A percentile compares a stretch with the other conserved stretches of the same genome.
These are phyloP conservation scores for Lypha dubia DNA, from an alignment of 2,888 invertebrate species.

Conservation along the genomic window DNA sequence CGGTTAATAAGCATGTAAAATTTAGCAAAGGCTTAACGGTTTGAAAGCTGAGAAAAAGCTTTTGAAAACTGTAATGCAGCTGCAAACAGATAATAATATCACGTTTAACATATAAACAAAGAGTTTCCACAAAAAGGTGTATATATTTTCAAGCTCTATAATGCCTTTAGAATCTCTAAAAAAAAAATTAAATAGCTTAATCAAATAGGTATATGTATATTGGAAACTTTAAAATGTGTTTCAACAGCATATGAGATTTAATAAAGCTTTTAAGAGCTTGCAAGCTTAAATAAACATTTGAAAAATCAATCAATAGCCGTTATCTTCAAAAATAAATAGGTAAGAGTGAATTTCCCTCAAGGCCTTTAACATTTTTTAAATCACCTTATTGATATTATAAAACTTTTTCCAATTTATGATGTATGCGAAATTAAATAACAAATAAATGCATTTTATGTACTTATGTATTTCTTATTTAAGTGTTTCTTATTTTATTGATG, in stretches of 20 bases:
- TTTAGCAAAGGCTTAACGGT: not conserved
- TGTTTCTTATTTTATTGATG: conserved; percentile 50
- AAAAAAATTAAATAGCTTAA: not conserved
- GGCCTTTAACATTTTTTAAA: not conserved
- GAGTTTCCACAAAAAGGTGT: too few relatives aligned
- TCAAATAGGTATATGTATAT: too few relatives aligned
- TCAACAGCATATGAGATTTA: not conserved
- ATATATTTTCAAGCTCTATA: too few relatives aligned
- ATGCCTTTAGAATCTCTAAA: too few relatives aligned
- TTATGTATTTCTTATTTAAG: not conserved
- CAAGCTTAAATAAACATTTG: not conserved
- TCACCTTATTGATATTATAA: not conserved
- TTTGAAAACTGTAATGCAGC: too few relatives aligned
- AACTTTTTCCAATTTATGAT: not conserved
- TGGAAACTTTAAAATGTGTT: not conserved
- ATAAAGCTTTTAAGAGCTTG: conserved; percentile 15
- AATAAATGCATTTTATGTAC: conserved; percentile 9
- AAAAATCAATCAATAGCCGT: too few relatives aligned
- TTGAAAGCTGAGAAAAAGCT: not conserved
- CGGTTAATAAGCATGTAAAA: not conserved
- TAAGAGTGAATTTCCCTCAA: conserved; percentile 10
- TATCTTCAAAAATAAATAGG: too few relatives aligned
- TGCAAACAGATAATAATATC: too few relatives aligned
- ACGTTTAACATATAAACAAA: too few relatives aligned
- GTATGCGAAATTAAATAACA: not conserved